These are phyloP conservation scores for Tenebrosternarchus preto DNA, from an alignment of 2,113 vertebrate species.

Conservation along the genomic window DNA sequence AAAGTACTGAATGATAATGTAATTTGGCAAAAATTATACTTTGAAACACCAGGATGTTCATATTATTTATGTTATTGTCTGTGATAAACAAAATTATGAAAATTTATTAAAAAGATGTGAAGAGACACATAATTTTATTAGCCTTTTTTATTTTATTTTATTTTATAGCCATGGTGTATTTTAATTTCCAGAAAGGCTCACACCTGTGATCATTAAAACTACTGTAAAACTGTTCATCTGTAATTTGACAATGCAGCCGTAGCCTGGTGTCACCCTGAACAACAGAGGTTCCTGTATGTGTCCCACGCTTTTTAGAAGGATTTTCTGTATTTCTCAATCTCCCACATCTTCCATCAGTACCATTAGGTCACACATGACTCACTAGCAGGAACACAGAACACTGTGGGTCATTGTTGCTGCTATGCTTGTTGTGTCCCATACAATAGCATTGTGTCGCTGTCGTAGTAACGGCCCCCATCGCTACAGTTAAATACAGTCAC, in stretches of 20 bases:
- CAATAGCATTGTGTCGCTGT: slow-evolving; percentile 66
- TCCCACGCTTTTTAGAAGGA: slow-evolving; percentile 52
- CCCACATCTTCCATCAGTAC: slow-evolving; percentile 50
- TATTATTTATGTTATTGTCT: too few relatives aligned
- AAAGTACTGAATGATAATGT: too few relatives aligned
- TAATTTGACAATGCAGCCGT: not conserved
- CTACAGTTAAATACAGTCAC: slow-evolving; percentile 52
- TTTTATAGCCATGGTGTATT: too few relatives aligned
- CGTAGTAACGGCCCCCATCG: slow-evolving; percentile 41
- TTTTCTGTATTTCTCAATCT: slow-evolving; percentile 50
- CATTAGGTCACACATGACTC: slow-evolving; percentile 75
- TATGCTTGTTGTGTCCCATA: slow-evolving; percentile 62
- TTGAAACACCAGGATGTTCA: too few relatives aligned
- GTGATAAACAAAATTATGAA: too few relatives aligned
- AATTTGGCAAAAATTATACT: too few relatives aligned
- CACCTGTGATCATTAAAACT: too few relatives aligned
- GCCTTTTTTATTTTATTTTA: too few relatives aligned
- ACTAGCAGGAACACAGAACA: slow-evolving; percentile 74
- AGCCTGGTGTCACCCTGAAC: slow-evolving; percentile 16
- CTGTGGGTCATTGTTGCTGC: slow-evolving; percentile 68
- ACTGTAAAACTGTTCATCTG: not conserved
- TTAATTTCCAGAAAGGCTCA: too few relatives aligned
- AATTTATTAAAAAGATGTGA: too few relatives aligned
- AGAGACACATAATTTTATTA: too few relatives aligned
- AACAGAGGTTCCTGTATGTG: slow-evolving; percentile 28